phyloP scores from a whole-genome alignment of 2,113 vertebrate genomes.

The Nothocercus nigrocapillus region DNA sequence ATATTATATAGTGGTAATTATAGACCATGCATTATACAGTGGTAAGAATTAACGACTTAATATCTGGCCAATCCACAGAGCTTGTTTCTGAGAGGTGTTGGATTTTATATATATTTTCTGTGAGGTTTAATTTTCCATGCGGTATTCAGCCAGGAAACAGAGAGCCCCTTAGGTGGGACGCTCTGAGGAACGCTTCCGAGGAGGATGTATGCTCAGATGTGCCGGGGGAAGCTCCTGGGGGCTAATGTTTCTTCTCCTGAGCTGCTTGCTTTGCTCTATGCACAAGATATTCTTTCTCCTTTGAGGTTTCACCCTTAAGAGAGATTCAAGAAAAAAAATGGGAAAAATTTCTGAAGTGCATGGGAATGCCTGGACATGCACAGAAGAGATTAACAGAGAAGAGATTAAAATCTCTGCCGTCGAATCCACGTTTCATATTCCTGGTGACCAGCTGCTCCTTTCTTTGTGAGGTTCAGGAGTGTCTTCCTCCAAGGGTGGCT shows the following conservation, averaged over 20 bases:
- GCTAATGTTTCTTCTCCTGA: background rate
- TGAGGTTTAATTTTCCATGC: constrained; percentile 64
- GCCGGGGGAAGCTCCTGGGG: background rate
- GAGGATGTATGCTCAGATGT: background rate
- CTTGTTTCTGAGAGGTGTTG: constrained; percentile 31
- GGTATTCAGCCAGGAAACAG: constrained; percentile 25
- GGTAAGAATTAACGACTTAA: constrained; percentile 25
- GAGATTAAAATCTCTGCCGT: background rate
- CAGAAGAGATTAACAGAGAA: background rate
- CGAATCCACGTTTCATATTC: background rate
- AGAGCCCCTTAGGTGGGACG: background rate
- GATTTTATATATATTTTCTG: constrained; percentile 57
- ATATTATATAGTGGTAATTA: background rate
- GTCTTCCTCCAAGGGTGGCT: background rate
- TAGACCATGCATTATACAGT: background rate
- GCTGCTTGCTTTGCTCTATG: background rate
- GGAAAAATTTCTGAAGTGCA: background rate
- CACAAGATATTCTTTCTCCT: background rate
- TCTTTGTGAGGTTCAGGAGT: background rate
- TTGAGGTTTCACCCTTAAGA: background rate
- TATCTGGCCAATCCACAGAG: constrained; percentile 13
- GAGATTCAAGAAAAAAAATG: background rate
- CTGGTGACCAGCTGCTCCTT: background rate
- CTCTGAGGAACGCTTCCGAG: constrained; percentile 19
- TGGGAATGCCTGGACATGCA: background rate